A percentile compares a stretch with the other conserved stretches of the same genome.
Conservation (phyloP, 2,113 vertebrate genomes). For the Colistium nudipinnis region DNA sequence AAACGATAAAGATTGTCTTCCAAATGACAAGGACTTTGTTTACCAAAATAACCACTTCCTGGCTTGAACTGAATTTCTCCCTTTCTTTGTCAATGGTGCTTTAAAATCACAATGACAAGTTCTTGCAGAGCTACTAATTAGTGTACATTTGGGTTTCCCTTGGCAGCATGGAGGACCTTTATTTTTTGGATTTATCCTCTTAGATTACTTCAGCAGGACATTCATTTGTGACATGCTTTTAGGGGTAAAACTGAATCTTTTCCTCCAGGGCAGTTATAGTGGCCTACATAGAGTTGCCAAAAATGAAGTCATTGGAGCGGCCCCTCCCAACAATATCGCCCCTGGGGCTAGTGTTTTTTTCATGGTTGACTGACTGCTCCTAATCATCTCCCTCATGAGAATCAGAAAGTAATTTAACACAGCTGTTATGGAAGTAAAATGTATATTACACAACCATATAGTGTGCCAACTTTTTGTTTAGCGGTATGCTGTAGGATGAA, state of each 20-base stretch:
- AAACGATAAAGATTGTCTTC: conserved; percentile 1
- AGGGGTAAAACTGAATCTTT: conserved; percentile 29
- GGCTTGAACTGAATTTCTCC: background rate
- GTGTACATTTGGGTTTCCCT: conserved; percentile 45
- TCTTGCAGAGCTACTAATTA: conserved; percentile 53
- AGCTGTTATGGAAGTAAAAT: conserved; percentile 71
- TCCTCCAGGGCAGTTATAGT: conserved; percentile 41
- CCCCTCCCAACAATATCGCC: conserved; percentile 57
- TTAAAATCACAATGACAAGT: conserved; percentile 45
- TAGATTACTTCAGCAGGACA: conserved; percentile 34
- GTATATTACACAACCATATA: conserved; percentile 54
- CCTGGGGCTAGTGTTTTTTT: conserved; percentile 54
- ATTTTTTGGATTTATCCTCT: conserved; percentile 33
- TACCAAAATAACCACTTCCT: conserved; percentile 12
- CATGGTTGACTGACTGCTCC: conserved; percentile 63
- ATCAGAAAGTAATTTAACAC: conserved; percentile 66
- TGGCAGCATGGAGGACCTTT: conserved; percentile 23
- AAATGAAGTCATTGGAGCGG: conserved; percentile 65
- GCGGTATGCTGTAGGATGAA: conserved; percentile 43
- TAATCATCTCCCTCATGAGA: conserved; percentile 67
- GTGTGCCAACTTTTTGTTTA: conserved; percentile 42
- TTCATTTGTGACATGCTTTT: conserved; percentile 56
- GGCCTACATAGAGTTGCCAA: conserved; percentile 67
- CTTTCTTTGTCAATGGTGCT: conserved; percentile 1
- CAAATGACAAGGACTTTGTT: conserved; percentile 19